A percentile compares a stretch with the other conserved stretches of the same genome.
Conservation (phyloP, 1,140 invertebrate species). For the Bathynomus jamesi region DNA sequence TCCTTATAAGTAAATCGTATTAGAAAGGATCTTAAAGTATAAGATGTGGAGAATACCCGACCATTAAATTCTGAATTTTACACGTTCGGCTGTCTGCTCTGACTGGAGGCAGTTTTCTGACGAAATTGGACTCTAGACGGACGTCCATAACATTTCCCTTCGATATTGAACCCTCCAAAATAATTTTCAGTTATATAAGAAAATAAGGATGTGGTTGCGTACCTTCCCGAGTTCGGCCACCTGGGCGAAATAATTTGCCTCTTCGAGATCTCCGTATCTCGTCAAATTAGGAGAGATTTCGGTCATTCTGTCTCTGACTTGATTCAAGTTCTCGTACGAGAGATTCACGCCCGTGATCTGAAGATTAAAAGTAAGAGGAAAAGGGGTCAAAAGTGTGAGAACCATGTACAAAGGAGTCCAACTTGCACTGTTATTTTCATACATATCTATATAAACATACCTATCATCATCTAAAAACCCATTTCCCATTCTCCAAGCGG, state of each 20-base stretch:
- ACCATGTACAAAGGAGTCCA: neutral
- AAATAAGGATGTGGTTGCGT: constrained; percentile 24
- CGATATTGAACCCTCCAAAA: neutral
- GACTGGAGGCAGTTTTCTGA: no score
- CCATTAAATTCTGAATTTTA: no score
- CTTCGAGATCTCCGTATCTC: constrained; percentile 71
- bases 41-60: no score
- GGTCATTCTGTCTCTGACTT: constrained; percentile 70
- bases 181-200: neutral
- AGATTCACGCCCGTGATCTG: constrained; percentile 71
- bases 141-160: neutral
- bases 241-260: constrained; percentile 72
- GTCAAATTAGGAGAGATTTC: constrained; percentile 83
- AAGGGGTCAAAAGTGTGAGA: neutral
- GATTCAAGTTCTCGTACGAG: constrained; percentile 80
- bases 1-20: no score
- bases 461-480: neutral
- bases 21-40: no score
- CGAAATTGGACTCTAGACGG: neutral
- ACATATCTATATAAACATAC: neutral
- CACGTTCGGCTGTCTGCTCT: no score
- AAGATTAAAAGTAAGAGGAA: constrained; percentile 18
- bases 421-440: neutral
- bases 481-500: no score
- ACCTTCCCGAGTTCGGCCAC: constrained; percentile 60